Conservation (phyloP, 2,888 invertebrate species). For the Chymomyza caudatula region DNA sequence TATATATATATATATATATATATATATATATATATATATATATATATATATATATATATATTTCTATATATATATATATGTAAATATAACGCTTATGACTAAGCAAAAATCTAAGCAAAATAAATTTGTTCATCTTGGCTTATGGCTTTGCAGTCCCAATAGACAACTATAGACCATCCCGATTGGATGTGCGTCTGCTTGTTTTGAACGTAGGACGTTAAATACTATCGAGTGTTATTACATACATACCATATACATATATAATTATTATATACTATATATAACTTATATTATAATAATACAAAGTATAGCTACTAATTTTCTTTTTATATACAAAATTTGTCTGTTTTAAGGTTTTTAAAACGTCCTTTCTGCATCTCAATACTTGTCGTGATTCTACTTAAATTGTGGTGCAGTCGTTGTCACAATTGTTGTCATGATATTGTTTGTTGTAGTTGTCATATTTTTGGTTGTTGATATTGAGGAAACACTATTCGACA, state of each 20-base stretch:
- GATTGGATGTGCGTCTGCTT: background rate
- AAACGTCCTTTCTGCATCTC: background rate
- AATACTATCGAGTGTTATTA: slow-evolving; percentile 33
- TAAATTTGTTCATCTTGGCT: background rate
- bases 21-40: background rate
- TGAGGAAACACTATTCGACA: background rate
- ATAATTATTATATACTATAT: background rate
- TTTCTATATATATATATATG: too few relatives aligned
- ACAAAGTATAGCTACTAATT: slow-evolving; percentile 10
- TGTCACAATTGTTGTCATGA: slow-evolving; percentile 11
- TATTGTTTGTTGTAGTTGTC: background rate
- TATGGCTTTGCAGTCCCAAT: background rate
- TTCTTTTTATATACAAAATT: slow-evolving; percentile 37
- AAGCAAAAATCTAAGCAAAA: background rate
- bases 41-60: too few relatives aligned
- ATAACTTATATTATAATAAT: background rate
- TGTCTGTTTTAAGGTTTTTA: slow-evolving; percentile 13
- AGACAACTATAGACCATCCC: slow-evolving; percentile 2
- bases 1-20: too few relatives aligned
- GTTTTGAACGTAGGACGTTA: slow-evolving; percentile 39
- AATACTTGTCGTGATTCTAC: slow-evolving; percentile 30
- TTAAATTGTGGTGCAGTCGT: slow-evolving; percentile 51
- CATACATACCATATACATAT: background rate
- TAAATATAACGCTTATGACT: background rate
- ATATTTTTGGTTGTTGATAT: background rate